These are phyloP conservation scores for Pseudococcus longispinus DNA, from an alignment of 2,888 invertebrate genomes.

Conservation along the genomic window DNA sequence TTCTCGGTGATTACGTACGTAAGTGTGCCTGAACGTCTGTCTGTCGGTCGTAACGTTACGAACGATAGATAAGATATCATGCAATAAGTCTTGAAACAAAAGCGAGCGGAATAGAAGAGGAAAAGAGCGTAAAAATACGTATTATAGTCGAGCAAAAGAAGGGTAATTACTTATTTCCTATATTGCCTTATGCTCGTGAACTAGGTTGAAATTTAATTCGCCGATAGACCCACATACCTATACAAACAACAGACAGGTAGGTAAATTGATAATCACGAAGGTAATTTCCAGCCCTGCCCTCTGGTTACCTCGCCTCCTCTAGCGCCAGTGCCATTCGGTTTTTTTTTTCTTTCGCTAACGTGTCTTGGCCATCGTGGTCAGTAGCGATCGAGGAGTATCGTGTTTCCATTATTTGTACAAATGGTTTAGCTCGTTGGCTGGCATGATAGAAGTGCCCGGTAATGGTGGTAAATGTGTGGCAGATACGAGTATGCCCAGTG, in stretches of 20 bases:
- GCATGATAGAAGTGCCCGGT: not conserved
- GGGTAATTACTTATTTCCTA: conserved; percentile 1
- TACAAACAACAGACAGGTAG: not conserved
- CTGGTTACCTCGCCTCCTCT: not conserved
- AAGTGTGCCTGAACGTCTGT: not conserved
- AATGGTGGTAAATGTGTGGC: not conserved
- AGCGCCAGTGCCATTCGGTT: not conserved
- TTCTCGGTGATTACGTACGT: not conserved
- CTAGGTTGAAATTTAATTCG: not conserved
- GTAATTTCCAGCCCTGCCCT: not conserved
- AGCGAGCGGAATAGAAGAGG: not conserved
- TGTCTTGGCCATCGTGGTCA: not conserved
- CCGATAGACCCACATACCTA: not conserved
- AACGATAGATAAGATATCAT: not conserved
- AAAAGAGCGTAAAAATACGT: not conserved
- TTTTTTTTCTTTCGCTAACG: not conserved
- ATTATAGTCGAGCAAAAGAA: not conserved
- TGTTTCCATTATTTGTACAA: not conserved
- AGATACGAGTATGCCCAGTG: too few relatives aligned
- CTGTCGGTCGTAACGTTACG: not conserved
- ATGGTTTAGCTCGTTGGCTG: not conserved
- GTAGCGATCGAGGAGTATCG: not conserved
- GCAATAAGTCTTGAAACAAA: not conserved
- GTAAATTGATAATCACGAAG: not conserved
- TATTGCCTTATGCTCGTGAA: not conserved